phyloP scores from a whole-genome alignment of 2,113 vertebrate species.

The Scolopax mira region DNA sequence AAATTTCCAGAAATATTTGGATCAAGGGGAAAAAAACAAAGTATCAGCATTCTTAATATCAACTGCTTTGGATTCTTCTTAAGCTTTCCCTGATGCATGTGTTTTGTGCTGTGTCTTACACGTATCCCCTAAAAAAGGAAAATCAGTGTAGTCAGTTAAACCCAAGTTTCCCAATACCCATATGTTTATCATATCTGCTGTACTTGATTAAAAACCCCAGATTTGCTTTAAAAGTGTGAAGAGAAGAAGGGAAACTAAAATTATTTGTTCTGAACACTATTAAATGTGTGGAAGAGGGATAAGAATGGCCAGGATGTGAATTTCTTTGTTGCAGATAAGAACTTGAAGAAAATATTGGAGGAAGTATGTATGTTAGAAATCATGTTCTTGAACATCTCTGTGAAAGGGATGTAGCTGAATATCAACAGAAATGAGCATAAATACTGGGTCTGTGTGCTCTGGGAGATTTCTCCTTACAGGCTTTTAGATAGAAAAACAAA shows the following conservation, averaged over 20 bases:
- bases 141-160: not conserved
- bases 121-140: not conserved
- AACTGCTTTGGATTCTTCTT: not conserved
- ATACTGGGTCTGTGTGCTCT: not conserved
- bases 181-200: not conserved
- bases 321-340: not conserved
- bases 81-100: not conserved
- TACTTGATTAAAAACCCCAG: not conserved
- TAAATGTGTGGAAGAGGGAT: not conserved
- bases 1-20: slow-evolving; percentile 21
- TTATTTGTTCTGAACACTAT: not conserved
- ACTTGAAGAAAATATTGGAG: not conserved
- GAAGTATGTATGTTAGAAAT: not conserved
- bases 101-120: not conserved
- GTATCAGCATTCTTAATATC: not conserved
- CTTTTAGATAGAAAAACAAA: not conserved
- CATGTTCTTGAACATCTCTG: not conserved
- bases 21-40: not conserved
- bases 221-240: not conserved
- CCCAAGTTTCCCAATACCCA: not conserved
- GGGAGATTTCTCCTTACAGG: not conserved
- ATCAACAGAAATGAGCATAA: not conserved
- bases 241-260: not conserved
- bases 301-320: not conserved
- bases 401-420: not conserved